phyloP scores from a whole-genome alignment of 2,888 invertebrate genomes.

The Cephus pulcher region DNA sequence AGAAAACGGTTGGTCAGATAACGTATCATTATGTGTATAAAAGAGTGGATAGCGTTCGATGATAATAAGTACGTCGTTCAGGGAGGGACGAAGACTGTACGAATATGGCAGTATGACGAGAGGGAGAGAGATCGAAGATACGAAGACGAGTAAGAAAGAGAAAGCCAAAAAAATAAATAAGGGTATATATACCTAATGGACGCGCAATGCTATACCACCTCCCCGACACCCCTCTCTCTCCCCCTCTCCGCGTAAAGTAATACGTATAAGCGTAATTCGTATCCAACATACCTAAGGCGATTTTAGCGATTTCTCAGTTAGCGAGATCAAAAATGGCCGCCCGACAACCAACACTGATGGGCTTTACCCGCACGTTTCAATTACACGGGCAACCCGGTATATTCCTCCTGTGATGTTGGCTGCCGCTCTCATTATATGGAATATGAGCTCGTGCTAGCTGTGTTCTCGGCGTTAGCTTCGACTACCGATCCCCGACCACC shows the following conservation, averaged over 20 bases:
- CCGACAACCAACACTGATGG: constrained; percentile 27
- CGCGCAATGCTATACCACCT: too few species aligned
- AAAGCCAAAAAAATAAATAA: too few species aligned
- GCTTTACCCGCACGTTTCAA: constrained; percentile 51
- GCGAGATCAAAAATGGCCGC: constrained; percentile 12
- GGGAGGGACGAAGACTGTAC: too few species aligned
- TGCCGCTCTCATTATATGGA: constrained; percentile 55
- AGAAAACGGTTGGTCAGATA: background rate
- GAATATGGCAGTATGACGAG: too few species aligned
- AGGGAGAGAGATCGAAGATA: too few species aligned
- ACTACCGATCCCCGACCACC: background rate
- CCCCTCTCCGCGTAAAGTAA: background rate
- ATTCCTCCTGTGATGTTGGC: constrained; percentile 44
- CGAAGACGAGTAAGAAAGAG: too few species aligned
- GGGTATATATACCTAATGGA: too few species aligned
- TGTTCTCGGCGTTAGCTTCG: constrained; percentile 33
- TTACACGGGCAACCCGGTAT: constrained; percentile 51
- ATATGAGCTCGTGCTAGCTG: constrained; percentile 56
- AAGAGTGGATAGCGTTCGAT: background rate
- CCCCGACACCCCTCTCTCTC: background rate
- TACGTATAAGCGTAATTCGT: constrained; percentile 6
- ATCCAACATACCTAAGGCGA: constrained; percentile 7
- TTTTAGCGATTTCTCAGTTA: constrained; percentile 33
- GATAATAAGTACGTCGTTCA: background rate
- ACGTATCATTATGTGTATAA: background rate